Percentiles rank a stretch among this genome's conserved stretches.
These are phyloP conservation scores for Irena cyanogastra DNA, from an alignment of 2,113 vertebrate genomes.

Conservation along the genomic window DNA sequence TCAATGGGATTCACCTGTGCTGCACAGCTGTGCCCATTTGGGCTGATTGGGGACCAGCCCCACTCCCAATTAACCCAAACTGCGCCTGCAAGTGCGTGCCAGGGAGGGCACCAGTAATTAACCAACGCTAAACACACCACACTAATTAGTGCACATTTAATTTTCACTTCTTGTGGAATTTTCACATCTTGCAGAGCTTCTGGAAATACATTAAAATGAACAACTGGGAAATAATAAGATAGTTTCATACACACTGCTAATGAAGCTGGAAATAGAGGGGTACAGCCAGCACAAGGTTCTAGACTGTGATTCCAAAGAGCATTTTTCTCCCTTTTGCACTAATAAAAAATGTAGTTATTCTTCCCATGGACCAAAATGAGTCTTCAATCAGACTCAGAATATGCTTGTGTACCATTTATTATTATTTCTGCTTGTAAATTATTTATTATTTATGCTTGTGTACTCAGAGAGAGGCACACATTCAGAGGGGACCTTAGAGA, in stretches of 20 bases:
- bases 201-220: background rate
- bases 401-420: too few relatives aligned
- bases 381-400: background rate
- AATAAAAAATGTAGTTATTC: background rate
- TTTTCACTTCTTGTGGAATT: background rate
- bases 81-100: background rate
- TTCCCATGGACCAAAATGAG: background rate
- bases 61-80: background rate
- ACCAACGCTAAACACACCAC: background rate
- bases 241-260: background rate
- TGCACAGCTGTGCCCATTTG: background rate
- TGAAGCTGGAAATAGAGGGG: background rate
- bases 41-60: too few relatives aligned
- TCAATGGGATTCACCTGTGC: too few relatives aligned
- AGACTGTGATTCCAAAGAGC: background rate
- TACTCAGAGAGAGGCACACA: background rate
- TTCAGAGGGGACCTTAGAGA: background rate
- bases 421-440: too few relatives aligned
- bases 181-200: background rate
- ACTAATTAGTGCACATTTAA: background rate
- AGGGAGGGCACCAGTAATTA: background rate
- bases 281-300: background rate
- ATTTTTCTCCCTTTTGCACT: background rate
- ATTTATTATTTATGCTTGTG: too few relatives aligned
- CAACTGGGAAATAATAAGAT: background rate